These are phyloP conservation scores for Enteromius mattozi DNA, from an alignment of 2,797 vertebrate species.

Conservation along the genomic window DNA sequence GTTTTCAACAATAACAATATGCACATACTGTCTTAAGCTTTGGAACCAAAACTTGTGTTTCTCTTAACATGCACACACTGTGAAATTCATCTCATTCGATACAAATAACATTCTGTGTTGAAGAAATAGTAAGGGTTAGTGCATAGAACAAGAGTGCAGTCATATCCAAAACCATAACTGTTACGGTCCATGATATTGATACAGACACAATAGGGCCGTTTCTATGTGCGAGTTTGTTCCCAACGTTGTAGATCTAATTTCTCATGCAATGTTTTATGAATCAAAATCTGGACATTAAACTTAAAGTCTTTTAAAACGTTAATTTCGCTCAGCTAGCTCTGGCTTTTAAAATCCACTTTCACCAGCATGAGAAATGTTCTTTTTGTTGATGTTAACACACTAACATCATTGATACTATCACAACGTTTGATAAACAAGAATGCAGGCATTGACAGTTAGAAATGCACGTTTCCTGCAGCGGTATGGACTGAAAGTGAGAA, in stretches of 20 bases:
- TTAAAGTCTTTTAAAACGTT: background rate
- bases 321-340: background rate
- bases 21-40: constrained; percentile 50
- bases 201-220: constrained; percentile 24
- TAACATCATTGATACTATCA: background rate
- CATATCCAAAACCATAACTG: constrained; percentile 33
- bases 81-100: constrained; percentile 82
- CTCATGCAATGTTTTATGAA: constrained; percentile 13
- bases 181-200: constrained; percentile 1
- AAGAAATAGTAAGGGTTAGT: constrained; percentile 87
- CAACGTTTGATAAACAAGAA: constrained; percentile 30
- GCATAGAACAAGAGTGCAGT: constrained; percentile 94
- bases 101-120: constrained; percentile 91
- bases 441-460: background rate
- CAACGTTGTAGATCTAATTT: background rate
- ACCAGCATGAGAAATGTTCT: background rate
- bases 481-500: background rate
- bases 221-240: constrained; percentile 2
- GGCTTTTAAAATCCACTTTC: background rate
- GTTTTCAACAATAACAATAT: constrained; percentile 50
- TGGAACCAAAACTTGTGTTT: constrained; percentile 71
- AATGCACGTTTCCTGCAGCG: constrained; percentile 2
- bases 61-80: constrained; percentile 92
- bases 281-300: background rate
- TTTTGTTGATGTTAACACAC: background rate